Percentiles rank a stretch among this genome's conserved stretches.
Conservation (phyloP, 2,113 vertebrate genomes). For the Prolemur simus region DNA sequence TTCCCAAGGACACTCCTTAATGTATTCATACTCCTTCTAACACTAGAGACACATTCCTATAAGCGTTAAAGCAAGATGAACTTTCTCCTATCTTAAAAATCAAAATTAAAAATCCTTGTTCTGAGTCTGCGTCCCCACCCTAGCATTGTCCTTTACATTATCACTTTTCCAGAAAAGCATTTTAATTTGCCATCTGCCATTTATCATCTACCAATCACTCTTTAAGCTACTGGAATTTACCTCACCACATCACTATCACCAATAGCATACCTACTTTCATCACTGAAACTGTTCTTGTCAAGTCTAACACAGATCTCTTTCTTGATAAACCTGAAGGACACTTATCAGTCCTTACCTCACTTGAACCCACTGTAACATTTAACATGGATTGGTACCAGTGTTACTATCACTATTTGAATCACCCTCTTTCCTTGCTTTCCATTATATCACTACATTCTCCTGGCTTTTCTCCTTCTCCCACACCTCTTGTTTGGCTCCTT, state of each 20-base stretch:
- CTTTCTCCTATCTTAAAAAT: background rate
- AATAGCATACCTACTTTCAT: background rate
- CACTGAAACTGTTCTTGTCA: background rate
- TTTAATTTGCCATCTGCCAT: background rate
- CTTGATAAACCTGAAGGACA: background rate
- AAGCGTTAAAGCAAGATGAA: background rate
- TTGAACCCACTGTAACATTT: background rate
- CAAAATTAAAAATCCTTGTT: background rate
- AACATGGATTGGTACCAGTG: background rate
- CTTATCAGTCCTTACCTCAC: background rate
- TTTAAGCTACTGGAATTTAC: background rate
- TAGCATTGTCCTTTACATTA: background rate
- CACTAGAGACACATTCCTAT: background rate
- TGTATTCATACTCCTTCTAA: background rate
- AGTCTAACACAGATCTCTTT: background rate
- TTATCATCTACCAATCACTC: background rate
- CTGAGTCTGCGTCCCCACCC: background rate
- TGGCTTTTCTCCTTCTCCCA: background rate
- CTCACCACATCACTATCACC: background rate
- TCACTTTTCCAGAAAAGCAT: background rate
- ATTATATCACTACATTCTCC: background rate
- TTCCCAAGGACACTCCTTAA: background rate
- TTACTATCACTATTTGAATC: background rate
- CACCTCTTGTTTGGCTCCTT: background rate
- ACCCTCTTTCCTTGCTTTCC: background rate